Percentiles rank a stretch among this genome's conserved stretches.
phyloP scores from a whole-genome alignment of 2,888 invertebrate genomes.

The Odontothrips loti region DNA sequence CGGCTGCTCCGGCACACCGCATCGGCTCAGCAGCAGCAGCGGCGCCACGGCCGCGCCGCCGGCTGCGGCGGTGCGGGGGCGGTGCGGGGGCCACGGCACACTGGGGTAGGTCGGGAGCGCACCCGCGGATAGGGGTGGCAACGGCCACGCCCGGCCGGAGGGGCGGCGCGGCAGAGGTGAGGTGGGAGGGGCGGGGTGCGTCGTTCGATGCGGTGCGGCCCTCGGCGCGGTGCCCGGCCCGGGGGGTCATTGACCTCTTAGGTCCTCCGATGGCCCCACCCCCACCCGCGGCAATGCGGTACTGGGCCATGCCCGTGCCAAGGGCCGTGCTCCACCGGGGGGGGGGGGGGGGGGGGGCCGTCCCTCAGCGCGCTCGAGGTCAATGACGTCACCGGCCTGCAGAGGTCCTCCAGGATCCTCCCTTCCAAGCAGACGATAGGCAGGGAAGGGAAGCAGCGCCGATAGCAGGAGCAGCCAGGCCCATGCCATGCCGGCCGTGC shows the following conservation, averaged over 20 bases:
- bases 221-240: background rate
- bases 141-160: slow-evolving; percentile 31
- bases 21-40: too few species aligned
- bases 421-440: too few species aligned
- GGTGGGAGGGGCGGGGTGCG: background rate
- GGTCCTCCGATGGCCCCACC: background rate
- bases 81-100: background rate
- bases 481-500: too few species aligned
- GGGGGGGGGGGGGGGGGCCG: background rate
- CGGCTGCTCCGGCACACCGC: too few species aligned
- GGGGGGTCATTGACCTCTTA: background rate
- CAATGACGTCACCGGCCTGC: too few species aligned
- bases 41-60: background rate
- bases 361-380: background rate
- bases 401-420: too few species aligned
- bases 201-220: background rate
- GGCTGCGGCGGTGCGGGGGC: slow-evolving; percentile 32
- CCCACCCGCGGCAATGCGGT: background rate
- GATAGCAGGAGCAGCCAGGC: too few species aligned
- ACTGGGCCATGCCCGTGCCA: background rate
- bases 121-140: background rate
- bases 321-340: background rate
- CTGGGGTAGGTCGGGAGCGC: too few species aligned
- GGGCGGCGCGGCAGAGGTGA: background rate
- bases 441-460: too few species aligned